Base-by-base conservation (phyloP, 2,888 invertebrate species). In the Listrodromus nycthemerus region DNA sequence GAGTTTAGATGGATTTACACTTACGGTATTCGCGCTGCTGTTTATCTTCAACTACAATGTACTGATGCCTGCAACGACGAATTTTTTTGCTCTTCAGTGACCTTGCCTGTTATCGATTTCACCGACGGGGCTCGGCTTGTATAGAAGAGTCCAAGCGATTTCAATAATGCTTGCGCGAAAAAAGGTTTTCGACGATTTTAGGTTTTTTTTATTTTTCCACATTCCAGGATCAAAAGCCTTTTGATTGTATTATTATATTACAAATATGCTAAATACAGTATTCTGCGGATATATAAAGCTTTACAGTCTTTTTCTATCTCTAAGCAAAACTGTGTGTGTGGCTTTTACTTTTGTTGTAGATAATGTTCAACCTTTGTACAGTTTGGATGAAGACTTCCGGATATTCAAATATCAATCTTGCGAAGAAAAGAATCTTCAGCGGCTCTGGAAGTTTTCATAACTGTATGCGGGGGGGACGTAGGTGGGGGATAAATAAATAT, bases 11-110 rank as follows among this genome's bases (percentile, higher is more conserved):
- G 75, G 73, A 75, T 86, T 86, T 55, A 73, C 84, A 52, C 16
- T 86, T 0, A 37, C 52, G 2, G 48, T 83, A 7, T 92, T 93
- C 71, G 81, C 83, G 8, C 71, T 89, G 21, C 85, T 93, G 50
- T 91, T 92, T 41, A 37, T 90, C 30, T 92, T 92, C 80, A 92
- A 92, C 79, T 92, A 86, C 84, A 91, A 88, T 52, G 73, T 93
- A 50, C 24, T 93, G 7, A 61, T 93, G 50, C 92, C 92, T 71
- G 80, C 88, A 16, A 88, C 90, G 3, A 86, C 87, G 50, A 86
- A 78, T 66, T 78, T 88, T 45, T 76, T 87, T 48, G 50, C 61
- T 66, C 58, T 48, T 30, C 73, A 84, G 71, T 85, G 52, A 67
- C 3, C 21, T 1, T 50, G 21, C 30, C 21, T 50, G 8, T 41